These are phyloP conservation scores for Charadrius vociferus DNA, from an alignment of 2,113 vertebrate species.

Conservation along the genomic window DNA sequence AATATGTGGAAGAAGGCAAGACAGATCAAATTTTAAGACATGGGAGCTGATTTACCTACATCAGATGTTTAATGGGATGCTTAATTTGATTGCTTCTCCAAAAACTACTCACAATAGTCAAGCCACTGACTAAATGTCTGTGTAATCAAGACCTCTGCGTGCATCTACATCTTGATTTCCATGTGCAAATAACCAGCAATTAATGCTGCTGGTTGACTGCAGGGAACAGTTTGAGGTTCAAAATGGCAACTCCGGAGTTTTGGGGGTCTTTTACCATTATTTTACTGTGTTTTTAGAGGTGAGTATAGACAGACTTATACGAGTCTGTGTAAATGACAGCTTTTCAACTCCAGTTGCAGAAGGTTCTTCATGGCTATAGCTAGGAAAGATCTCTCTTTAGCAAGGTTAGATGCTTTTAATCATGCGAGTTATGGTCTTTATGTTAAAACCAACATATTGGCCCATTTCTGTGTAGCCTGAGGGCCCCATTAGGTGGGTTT, in stretches of 20 bases:
- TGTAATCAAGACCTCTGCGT: neutral
- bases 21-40: neutral
- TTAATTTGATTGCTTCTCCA: slow-evolving; percentile 44
- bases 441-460: neutral
- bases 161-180: slow-evolving; percentile 16
- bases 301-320: neutral
- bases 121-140: slow-evolving; percentile 12
- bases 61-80: slow-evolving; percentile 29
- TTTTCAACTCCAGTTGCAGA: neutral
- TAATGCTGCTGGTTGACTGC: neutral
- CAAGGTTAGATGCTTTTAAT: neutral
- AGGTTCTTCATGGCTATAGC: neutral
- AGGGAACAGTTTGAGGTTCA: neutral
- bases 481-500: neutral
- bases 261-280: neutral
- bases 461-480: neutral
- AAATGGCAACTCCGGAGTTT: neutral
- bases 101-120: slow-evolving; percentile 15
- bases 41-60: slow-evolving; percentile 13
- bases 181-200: neutral
- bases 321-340: neutral
- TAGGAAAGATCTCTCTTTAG: neutral
- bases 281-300: neutral
- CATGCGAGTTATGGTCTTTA: neutral
- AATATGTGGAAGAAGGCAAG: neutral